Evolutionary conservation across 2,797 vertebrate species (phyloP), one percentile per base, ranked within the genome.

Genomic region (Cryptoblepharus egeriae): DNA sequence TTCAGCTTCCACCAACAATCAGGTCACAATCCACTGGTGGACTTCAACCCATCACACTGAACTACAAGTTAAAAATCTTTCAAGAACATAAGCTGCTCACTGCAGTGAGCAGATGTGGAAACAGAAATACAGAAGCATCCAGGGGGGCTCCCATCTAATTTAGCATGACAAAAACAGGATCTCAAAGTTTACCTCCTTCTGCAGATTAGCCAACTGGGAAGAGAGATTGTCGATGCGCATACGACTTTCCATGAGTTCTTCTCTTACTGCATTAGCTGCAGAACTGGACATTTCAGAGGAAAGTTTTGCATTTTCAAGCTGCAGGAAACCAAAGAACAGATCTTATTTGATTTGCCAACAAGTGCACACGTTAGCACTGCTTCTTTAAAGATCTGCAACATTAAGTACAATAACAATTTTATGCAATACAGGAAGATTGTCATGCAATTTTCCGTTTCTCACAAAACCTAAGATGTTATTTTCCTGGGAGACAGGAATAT

Each of bases 271-370:
- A 85, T 86, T 96, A 63, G 95, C 96, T 3, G 97, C 93, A 2
- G 94, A 96, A 81, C 89, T 96, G 68, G 95, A 98, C 96, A 97
- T 97, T 93, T 99, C 97, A 0, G 96, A 97, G 0, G 96, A 89
- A 4, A 95, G 90, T 1, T 93, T 96, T 76, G 97, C 93, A 88
- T 97, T 97, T 88, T 99, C 97, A 77, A 99, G 94, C 98, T 99
- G 92, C 24, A 89, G 86, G 10, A 88, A 75, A n/a, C 24, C 35
- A 79, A 30, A 74, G 55, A 15, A 49, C 12, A 74, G 16, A 39
- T 3, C 61, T 75, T 15, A 74, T 37, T 75, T 81, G 13, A 80
- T 42, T 84, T 87, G 52, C 15, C 89, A 90, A 76, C 82, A 94
- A 61, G 84, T 86, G 87, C 83, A 89, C 42, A 87, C 92, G 84